Base-by-base conservation (phyloP, 2,888 invertebrate genomes). In the Mechanitis mazaeus region DNA sequence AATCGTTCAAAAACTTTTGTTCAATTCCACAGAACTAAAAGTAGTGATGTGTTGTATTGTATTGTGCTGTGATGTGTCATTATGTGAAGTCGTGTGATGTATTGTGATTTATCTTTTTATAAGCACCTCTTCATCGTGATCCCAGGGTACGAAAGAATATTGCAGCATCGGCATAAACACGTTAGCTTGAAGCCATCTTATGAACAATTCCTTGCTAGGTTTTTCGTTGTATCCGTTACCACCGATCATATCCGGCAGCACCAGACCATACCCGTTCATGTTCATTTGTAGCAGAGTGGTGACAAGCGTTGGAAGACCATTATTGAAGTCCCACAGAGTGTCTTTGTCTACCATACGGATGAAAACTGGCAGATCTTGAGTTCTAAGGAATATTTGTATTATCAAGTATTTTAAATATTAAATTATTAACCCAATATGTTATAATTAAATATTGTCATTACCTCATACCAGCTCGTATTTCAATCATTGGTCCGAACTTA, bases 121-220 rank as follows among this genome's bases (percentile, higher is more conserved):
- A 45, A 45, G 50, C 66, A 89, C 91, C 81, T 93, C 91, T 0
- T 88, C 77, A 73, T 94, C 94, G 78, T 92, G 94, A 64, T 94
- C 93, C 96, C 96, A 97, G 0, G 96, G 96, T 4, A 94, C 92
- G 69, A 93, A 93, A 1, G 96, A 96, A 77, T 94, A 95, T 82
- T 96, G 96, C 73, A 96, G 86, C 0, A 92, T 84, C 0, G 96
- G 95, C 93, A 97, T 94, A 75, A 95, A 95, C 1, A 93, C 92
- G 65, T 94, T 94, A 0, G 94, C 93, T 75, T 95, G 94, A 45
- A 95, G 84, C 96, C 96, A 96, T 56, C 96, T 88, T 38, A 95
- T 91, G 75, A 94, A 94, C 64, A 94, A 80, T 75, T 94, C 94
- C 71, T 92, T 92, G 64, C 88, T 87, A 0, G 92, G 89, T 0